Evolutionary conservation across 35 echinoderm and acorn worm genomes (phyloP), one percentile per base, ranked within the genome.

Genomic region (Patiria miniata): DNA sequence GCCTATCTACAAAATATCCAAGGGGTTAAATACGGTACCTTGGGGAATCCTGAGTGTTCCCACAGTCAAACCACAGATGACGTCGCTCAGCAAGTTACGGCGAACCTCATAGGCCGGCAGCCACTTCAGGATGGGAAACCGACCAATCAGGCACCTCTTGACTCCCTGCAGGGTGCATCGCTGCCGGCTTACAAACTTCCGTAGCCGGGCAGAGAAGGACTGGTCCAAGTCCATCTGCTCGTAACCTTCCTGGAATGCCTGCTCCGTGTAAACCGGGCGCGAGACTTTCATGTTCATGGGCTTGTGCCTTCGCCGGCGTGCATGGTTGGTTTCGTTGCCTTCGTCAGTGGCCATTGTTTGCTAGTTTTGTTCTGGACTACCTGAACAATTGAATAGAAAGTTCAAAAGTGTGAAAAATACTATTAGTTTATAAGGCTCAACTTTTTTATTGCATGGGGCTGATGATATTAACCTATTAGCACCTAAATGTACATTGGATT

Each of bases 61-160:
- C 16, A 94, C 87, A 19, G 92, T 94, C 18, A 86, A 50, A 15
- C 92, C 92, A 0, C 73, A 84, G 7, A 94, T 77, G 36, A 94
- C 23, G 77, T 94, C 92, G 5, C 77, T 29, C 5, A 82, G 82
- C 16, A 82, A 39, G 58, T 56, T 39, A 33, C 36, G 51, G 39
- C 52, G 77, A 1, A 94, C 37, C 19, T 90, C 59, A 58, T 94
- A 94, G 23, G 57, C 50, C 44, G 92, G 92, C n/a, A 94, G 36
- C 92, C 92, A 94, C 36, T 83, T 47, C 15, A 94, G 37, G 37
- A 94, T 90, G 10, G 92, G 92, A 14, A 94, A 40, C 40, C 87
- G 51, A 5, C 44, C 73, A 23, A 39, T 21, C 53, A 90, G 5
- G 51, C 51, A 90, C 44, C 52, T 90, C 33, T 58, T 69, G 8